Evolutionary conservation across 1,140 invertebrate species (phyloP).

Genomic region (Drosophila equinoxialis): DNA sequence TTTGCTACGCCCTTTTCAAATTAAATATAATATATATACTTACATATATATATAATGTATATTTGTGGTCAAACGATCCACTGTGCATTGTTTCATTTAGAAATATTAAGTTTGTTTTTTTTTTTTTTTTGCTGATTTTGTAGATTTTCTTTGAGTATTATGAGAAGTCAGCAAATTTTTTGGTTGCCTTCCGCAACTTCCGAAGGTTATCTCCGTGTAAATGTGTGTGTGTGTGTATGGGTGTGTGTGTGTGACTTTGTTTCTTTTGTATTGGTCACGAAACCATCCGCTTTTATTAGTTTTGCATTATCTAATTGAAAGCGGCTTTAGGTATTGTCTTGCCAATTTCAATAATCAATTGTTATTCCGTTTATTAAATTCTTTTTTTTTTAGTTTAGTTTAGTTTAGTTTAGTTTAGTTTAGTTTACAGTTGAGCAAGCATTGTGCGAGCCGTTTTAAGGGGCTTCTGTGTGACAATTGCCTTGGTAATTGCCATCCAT

Average conservation of each 20-base stretch:
- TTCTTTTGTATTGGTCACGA: neutral
- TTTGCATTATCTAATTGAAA: neutral
- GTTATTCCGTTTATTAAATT: neutral
- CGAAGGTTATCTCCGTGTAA: neutral
- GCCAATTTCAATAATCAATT: neutral
- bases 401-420: neutral
- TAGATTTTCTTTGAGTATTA: slow-evolving; percentile 67
- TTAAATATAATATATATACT: too few species aligned
- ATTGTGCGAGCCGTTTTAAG: slow-evolving; percentile 21
- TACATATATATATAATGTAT: too few species aligned
- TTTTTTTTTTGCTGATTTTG: slow-evolving; percentile 19
- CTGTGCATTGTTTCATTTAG: slow-evolving; percentile 7
- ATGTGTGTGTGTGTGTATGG: neutral
- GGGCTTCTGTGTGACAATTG: slow-evolving; percentile 35
- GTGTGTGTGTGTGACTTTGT: slow-evolving; percentile 1
- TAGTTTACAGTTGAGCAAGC: neutral
- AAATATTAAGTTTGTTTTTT: slow-evolving; percentile 11
- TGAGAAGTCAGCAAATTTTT: slow-evolving; percentile 48
- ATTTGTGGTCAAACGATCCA: too few species aligned
- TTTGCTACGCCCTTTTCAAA: too few species aligned
- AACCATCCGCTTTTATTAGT: neutral
- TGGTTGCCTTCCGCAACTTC: slow-evolving; percentile 10
- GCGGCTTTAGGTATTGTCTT: neutral
- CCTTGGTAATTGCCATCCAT: slow-evolving; percentile 1
- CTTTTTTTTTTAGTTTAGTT: too few species aligned